phyloP scores from a whole-genome alignment of 1,140 invertebrate species.

The Alviniconcha marisindica region DNA sequence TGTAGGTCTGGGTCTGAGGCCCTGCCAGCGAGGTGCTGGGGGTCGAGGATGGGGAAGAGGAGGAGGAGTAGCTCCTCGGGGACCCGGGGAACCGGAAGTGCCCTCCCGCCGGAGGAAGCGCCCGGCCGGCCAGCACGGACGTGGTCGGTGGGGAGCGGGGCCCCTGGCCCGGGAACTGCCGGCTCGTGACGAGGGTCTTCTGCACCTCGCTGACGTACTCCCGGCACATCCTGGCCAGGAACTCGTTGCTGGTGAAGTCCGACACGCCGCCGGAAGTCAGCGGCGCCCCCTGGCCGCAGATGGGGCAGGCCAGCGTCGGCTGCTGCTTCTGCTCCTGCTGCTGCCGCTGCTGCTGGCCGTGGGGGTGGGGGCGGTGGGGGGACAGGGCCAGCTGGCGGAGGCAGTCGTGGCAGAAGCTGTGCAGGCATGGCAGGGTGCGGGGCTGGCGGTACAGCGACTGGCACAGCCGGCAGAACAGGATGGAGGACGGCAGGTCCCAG shows the following conservation, averaged over 20 bases:
- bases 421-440: conserved; percentile 60
- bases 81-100: neutral
- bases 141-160: neutral
- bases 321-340: neutral
- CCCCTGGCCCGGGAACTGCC: neutral
- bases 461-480: conserved; percentile 58
- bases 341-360: too few relatives aligned
- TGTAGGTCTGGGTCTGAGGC: neutral
- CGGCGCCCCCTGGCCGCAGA: conserved; percentile 39
- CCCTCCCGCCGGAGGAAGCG: too few relatives aligned
- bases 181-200: neutral
- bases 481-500: conserved; percentile 24
- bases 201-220: conserved; percentile 41
- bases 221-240: conserved; percentile 47
- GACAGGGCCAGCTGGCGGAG: conserved; percentile 40
- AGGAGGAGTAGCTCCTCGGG: neutral
- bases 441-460: conserved; percentile 54
- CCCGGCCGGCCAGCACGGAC: neutral
- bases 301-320: conserved; percentile 41
- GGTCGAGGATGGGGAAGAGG: neutral
- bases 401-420: conserved; percentile 59
- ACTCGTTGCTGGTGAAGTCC: conserved; percentile 47
- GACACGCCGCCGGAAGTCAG: conserved; percentile 33
- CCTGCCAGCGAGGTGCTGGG: neutral
- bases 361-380: neutral